Conservation (phyloP, 2,888 invertebrate species). For the Atrina japonica region DNA sequence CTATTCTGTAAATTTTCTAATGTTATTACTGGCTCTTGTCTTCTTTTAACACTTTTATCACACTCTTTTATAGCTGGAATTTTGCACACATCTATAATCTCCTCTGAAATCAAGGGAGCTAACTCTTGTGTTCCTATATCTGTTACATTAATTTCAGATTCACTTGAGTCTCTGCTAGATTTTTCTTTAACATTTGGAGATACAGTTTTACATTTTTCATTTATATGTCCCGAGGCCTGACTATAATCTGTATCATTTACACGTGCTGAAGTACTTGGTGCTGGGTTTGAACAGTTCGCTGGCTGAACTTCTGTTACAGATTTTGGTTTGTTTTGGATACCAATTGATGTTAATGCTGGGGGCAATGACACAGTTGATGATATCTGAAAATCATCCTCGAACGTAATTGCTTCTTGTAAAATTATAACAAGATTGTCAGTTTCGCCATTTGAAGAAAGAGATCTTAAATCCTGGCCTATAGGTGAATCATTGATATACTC, state of each 20-base stretch:
- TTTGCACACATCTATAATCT: slow-evolving; percentile 30
- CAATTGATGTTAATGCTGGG: background rate
- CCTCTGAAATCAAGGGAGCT: slow-evolving; percentile 23
- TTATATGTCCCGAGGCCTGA: background rate
- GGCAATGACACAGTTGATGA: slow-evolving; percentile 25
- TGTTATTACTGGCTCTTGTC: slow-evolving; percentile 14
- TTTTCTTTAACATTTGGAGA: slow-evolving; percentile 11
- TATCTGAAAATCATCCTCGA: slow-evolving; percentile 58
- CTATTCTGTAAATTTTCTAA: slow-evolving; percentile 18
- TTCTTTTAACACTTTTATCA: slow-evolving; percentile 19
- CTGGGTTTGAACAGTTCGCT: background rate
- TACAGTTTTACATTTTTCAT: background rate
- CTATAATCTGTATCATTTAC: no score
- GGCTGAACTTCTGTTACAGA: background rate
- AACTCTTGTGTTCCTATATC: slow-evolving; percentile 16
- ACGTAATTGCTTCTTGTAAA: slow-evolving; percentile 70
- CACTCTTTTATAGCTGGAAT: slow-evolving; percentile 14
- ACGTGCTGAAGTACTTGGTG: no score
- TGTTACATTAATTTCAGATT: slow-evolving; percentile 20
- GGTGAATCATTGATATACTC: slow-evolving; percentile 86
- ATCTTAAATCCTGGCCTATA: slow-evolving; percentile 58
- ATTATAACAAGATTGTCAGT: slow-evolving; percentile 66
- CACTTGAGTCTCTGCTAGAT: background rate
- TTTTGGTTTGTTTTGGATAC: background rate
- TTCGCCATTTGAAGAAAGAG: slow-evolving; percentile 62